A percentile compares a stretch with the other conserved stretches of the same genome.
phyloP scores from a whole-genome alignment of 2,797 vertebrate genomes.

The Acropternis orthonyx region DNA sequence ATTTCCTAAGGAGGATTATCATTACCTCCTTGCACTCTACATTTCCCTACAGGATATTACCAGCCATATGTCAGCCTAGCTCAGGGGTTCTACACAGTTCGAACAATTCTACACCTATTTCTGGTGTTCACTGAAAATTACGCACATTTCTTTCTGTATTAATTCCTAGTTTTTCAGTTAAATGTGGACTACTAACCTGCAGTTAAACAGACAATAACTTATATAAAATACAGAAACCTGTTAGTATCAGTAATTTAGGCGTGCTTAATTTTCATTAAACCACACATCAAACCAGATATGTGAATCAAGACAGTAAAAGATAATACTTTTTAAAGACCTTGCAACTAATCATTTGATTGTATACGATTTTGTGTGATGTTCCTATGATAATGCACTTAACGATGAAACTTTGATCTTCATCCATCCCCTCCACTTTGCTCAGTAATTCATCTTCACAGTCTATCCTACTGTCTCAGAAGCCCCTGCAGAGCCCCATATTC shows the following conservation, averaged over 20 bases:
- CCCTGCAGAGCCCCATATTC: background rate
- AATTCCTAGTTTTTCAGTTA: background rate
- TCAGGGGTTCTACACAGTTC: background rate
- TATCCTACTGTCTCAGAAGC: background rate
- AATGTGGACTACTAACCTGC: background rate
- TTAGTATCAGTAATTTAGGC: background rate
- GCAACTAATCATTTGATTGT: background rate
- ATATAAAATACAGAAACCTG: background rate
- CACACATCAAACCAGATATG: background rate
- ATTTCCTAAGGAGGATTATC: constrained; percentile 45
- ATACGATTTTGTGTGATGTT: background rate
- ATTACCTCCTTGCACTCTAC: background rate
- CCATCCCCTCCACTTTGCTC: background rate
- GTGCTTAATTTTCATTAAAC: background rate
- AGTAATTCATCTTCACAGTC: background rate
- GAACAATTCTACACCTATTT: background rate
- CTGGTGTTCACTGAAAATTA: background rate
- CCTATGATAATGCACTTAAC: background rate
- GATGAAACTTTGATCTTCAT: background rate
- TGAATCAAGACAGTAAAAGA: background rate
- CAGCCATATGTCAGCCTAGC: constrained; percentile 39
- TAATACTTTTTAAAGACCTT: background rate
- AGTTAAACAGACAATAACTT: background rate
- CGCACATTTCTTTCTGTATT: background rate
- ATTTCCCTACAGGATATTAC: constrained; percentile 27